These are phyloP conservation scores for Conchocele bisecta DNA, from an alignment of 2,888 invertebrate species.

Conservation along the genomic window DNA sequence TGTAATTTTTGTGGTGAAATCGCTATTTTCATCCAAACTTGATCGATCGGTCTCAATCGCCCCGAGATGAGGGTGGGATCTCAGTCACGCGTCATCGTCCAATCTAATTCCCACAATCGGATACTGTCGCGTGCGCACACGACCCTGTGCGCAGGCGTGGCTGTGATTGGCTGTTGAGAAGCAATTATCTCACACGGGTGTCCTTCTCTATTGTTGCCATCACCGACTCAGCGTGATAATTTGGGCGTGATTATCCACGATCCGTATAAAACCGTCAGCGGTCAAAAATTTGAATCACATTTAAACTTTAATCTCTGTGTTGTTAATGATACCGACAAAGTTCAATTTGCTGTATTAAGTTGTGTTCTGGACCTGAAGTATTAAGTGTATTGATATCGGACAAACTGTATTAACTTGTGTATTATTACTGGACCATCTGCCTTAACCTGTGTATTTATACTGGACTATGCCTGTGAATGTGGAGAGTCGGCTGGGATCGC, in stretches of 20 bases:
- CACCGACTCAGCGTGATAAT: slow-evolving; percentile 55
- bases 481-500: slow-evolving; percentile 45
- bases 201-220: slow-evolving; percentile 57
- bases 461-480: slow-evolving; percentile 43
- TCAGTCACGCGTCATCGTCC: slow-evolving; percentile 55
- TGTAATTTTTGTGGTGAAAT: slow-evolving; percentile 11
- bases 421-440: no score
- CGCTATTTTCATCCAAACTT: slow-evolving; percentile 10
- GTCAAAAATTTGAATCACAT: slow-evolving; percentile 42
- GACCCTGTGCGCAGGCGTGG: slow-evolving; percentile 48
- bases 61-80: slow-evolving; percentile 20
- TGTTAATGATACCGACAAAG: no score
- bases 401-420: no score
- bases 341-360: no score
- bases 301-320: slow-evolving; percentile 29
- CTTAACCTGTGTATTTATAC: slow-evolving; percentile 13
- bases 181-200: slow-evolving; percentile 56
- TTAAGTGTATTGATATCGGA: no score
- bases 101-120: slow-evolving; percentile 58
- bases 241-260: slow-evolving; percentile 31
- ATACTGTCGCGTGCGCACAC: slow-evolving; percentile 64
- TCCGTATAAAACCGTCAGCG: slow-evolving; percentile 50
- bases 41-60: slow-evolving; percentile 14
- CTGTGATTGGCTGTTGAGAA: slow-evolving; percentile 43
- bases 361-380: no score